A percentile compares a stretch with the other conserved stretches of the same genome.
These are phyloP conservation scores for Sylvia atricapilla DNA, from an alignment of 2,113 vertebrate genomes.

Conservation along the genomic window DNA sequence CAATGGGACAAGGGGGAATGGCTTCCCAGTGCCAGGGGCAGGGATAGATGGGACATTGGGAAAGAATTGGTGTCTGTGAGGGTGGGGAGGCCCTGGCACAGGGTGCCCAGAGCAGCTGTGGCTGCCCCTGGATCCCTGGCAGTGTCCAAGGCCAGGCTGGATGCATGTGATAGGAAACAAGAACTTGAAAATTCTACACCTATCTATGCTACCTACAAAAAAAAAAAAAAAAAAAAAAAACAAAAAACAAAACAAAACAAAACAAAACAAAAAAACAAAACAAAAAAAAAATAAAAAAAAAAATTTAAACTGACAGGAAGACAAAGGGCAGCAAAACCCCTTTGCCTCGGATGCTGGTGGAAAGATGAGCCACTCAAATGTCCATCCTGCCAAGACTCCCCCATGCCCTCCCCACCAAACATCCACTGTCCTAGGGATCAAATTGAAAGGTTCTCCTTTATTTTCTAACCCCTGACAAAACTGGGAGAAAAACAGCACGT, in stretches of 20 bases:
- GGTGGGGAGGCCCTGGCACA: neutral
- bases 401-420: rapidly evolving
- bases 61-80: rapidly evolving
- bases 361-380: neutral
- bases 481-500: neutral
- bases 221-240: too few relatives aligned
- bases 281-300: too few relatives aligned
- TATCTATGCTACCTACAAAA: rapidly evolving
- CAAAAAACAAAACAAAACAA: too few relatives aligned
- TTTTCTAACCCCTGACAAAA: neutral
- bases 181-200: neutral
- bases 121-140: neutral
- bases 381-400: neutral
- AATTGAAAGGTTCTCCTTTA: neutral
- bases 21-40: neutral
- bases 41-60: rapidly evolving
- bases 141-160: rapidly evolving
- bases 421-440: neutral
- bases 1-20: neutral
- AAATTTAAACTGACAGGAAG: neutral
- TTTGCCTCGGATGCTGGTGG: neutral
- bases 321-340: neutral
- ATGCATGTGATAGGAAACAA: rapidly evolving
- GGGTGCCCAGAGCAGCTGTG: neutral
- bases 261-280: too few relatives aligned